Evolutionary conservation across 2,888 invertebrate genomes (phyloP), one percentile per base, ranked within the genome.

Genomic region (Lasioglossum zephyrum): DNA sequence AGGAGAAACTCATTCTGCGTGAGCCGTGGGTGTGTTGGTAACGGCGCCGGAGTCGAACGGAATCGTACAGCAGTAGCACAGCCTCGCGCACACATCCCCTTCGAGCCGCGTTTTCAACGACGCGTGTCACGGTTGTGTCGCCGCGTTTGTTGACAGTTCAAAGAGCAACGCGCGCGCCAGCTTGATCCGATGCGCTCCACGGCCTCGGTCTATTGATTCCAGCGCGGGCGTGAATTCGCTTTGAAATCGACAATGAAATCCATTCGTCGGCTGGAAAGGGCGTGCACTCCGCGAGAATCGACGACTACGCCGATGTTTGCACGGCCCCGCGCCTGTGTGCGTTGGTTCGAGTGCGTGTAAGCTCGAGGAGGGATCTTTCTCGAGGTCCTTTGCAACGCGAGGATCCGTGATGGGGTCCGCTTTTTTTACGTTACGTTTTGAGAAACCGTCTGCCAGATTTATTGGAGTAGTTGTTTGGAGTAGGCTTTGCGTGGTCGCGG

Each of bases 171-270:
- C 77, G 79, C 72, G 77, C 18, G 66, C 66, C 66, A 76, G 84
- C 83, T 90, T 79, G 79, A 90, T 86, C 57, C 81, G 79, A 79
- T 78, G 60, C 76, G 77, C 49, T 79, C 49, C 60, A 53, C 74
- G 31, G 73, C 26, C 70, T 69, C 79, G 69, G 60, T 72, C 87
- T 87, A 90, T 90, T 85, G 90, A 90, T 88, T 85, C 76, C 78
- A 22, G 77, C 79, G 73, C 72, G 44, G 75, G 47, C 79, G 90
- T 85, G 84, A 90, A 90, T 79, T 66, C 84, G 90, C 84, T 90
- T 88, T 88, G 90, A 88, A 88, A 90, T 86, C 84, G 81, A 86
- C 90, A 87, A 86, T 90, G 87, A 88, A 90, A 88, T 77, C 78
- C 82, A 82, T 78, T 84, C 80, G 80, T 16, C 53, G 76, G 31